Base-by-base conservation (phyloP, 1,140 invertebrate genomes). In the Leptonema lineaticorne region DNA sequence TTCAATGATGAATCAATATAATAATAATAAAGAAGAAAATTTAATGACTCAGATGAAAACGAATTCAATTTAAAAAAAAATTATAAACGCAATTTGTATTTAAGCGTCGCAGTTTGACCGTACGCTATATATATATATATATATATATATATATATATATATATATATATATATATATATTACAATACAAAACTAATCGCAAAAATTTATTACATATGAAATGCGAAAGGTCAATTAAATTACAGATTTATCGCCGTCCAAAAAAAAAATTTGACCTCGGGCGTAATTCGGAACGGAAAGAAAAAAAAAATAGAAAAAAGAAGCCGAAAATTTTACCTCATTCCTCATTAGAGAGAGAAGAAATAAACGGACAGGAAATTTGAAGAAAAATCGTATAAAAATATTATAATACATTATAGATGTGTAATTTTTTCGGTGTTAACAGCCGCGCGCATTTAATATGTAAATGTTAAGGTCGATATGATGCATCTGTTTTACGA, bases 391-490 rank as follows among this genome's bases (percentile, higher is more conserved):
- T 53, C 9, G 50, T 26, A 53, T 11, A 26, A 6, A 6, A 11
- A 33, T 33, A n/a, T n/a, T n/a, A n/a, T 33, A 11, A 33, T 6
- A 33, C 30, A 20, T 4, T 20, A 48, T 20, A 48, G 22, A 48
- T 20, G 18, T 20, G 18, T 22, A 24, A 14, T 26, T 53, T 26
- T 53, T 20, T 53, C 11, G 11, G 3, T 41, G 37, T 41, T 14
- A 53, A 24, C 20, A n/a, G 46, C 20, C 18, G n/a, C 50, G 50
- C 18, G n/a, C 50, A 24, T 41, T 41, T 41, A 24, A 53, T 53
- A 53, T 53, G 50, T 53, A 53, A 53, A 53, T 53, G 50, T 53
- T 53, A 53, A 53, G 50, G 50, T 26, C 50, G 50, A 24, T 11
- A 24, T 11, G 27, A 53, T 26, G 50, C 50, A 53, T 33, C n/a